Conservation (phyloP, 2,888 invertebrate genomes). For the Epistrophe grossulariae region DNA sequence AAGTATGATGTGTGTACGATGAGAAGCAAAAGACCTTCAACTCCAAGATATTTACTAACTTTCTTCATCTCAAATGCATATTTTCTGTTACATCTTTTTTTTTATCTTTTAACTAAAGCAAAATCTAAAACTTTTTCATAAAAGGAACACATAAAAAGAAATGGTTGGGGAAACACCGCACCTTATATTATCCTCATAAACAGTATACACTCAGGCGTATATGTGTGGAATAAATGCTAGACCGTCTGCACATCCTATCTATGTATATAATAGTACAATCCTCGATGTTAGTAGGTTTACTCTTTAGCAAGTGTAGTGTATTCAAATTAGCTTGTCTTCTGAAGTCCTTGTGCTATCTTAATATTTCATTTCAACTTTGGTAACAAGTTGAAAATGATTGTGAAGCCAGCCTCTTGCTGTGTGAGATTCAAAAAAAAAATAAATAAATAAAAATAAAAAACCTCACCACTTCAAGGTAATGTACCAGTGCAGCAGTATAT, state of each 20-base stretch:
- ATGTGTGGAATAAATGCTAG: slow-evolving; percentile 35
- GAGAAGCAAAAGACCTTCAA: slow-evolving; percentile 17
- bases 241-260: slow-evolving; percentile 21
- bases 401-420: slow-evolving; percentile 39
- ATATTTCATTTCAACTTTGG: slow-evolving; percentile 69
- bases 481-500: neutral
- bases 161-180: slow-evolving; percentile 14
- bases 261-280: slow-evolving; percentile 12
- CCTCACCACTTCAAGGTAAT: slow-evolving; percentile 23
- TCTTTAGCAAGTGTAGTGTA: slow-evolving; percentile 63
- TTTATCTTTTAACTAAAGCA: neutral
- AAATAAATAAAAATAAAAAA: neutral
- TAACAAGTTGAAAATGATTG: slow-evolving; percentile 69
- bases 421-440: slow-evolving; percentile 3
- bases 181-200: slow-evolving; percentile 28
- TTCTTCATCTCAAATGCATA: slow-evolving; percentile 40
- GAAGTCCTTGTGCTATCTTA: slow-evolving; percentile 64
- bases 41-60: slow-evolving; percentile 30
- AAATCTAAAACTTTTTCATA: slow-evolving; percentile 31
- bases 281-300: slow-evolving; percentile 18
- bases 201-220: slow-evolving; percentile 32
- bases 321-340: slow-evolving; percentile 66
- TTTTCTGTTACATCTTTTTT: neutral
- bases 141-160: slow-evolving; percentile 15
- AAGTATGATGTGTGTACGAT: neutral